Evolutionary conservation across 2,113 vertebrate species (phyloP).

Genomic region (Catagonus wagneri): DNA sequence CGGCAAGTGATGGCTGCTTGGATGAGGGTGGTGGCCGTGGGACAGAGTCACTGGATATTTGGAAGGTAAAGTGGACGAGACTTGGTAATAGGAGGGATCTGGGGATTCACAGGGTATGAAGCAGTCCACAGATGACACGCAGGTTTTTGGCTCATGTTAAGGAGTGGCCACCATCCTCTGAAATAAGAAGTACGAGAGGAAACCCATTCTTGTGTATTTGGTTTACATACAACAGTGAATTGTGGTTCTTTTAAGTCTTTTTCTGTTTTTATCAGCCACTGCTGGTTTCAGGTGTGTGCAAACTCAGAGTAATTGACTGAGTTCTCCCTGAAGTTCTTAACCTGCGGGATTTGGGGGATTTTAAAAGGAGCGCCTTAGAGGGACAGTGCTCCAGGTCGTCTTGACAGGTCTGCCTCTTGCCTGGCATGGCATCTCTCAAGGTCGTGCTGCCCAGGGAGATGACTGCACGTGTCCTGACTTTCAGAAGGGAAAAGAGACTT

Average conservation of each 20-base stretch:
- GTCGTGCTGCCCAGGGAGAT: background rate
- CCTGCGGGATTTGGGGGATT: background rate
- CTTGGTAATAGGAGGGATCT: background rate
- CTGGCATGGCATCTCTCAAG: background rate
- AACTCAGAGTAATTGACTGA: background rate
- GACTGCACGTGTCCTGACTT: background rate
- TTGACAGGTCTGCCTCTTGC: background rate
- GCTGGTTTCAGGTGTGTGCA: background rate
- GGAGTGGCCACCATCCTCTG: background rate
- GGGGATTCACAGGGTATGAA: background rate
- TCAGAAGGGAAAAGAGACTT: background rate
- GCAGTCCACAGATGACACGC: too few relatives aligned
- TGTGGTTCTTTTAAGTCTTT: background rate
- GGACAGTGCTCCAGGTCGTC: background rate
- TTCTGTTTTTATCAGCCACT: background rate
- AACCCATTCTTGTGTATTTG: background rate
- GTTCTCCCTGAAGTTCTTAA: background rate
- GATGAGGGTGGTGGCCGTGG: background rate
- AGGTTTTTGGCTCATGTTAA: background rate
- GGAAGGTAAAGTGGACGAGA: background rate
- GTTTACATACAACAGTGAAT: background rate
- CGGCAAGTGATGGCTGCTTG: background rate
- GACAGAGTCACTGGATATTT: background rate
- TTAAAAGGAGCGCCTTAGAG: background rate
- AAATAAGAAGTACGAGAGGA: background rate